These are phyloP conservation scores for Butorides virescens DNA, from an alignment of 2,113 vertebrate species.

Conservation along the genomic window DNA sequence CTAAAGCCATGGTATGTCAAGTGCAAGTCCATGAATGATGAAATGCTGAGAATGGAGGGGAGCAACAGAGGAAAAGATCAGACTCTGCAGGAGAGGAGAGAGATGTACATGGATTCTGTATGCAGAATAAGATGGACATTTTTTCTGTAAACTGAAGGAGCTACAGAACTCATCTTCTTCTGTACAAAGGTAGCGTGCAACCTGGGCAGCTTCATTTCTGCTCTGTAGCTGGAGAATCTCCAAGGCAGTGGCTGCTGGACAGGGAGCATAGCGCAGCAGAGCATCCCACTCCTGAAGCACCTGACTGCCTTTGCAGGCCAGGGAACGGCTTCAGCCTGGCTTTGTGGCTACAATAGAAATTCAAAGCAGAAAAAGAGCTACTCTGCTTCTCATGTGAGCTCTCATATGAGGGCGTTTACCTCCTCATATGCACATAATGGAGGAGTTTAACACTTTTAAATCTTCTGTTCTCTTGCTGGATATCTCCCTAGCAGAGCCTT, in stretches of 20 bases:
- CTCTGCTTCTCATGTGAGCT: neutral
- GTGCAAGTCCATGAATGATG: neutral
- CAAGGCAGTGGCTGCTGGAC: rapidly evolving
- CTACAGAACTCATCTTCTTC: neutral
- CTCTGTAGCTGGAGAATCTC: neutral
- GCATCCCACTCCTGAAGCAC: neutral
- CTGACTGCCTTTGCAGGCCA: no score
- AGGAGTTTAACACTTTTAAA: neutral
- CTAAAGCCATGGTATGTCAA: neutral
- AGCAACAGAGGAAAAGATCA: neutral
- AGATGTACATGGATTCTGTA: neutral
- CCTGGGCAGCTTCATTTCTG: neutral
- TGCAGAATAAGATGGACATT: no score
- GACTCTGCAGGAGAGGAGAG: neutral
- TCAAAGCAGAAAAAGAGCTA: neutral
- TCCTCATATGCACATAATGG: rapidly evolving
- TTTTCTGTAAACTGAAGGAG: neutral
- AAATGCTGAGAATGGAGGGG: neutral
- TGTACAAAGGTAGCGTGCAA: neutral
- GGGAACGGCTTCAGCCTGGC: neutral
- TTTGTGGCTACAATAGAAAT: neutral
- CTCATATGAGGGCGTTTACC: no score
- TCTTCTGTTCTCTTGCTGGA: neutral
- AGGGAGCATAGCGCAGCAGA: neutral
- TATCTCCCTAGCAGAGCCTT: neutral